These are phyloP conservation scores for Steromphala cineraria DNA, from an alignment of 2,888 invertebrate species.

Conservation along the genomic window DNA sequence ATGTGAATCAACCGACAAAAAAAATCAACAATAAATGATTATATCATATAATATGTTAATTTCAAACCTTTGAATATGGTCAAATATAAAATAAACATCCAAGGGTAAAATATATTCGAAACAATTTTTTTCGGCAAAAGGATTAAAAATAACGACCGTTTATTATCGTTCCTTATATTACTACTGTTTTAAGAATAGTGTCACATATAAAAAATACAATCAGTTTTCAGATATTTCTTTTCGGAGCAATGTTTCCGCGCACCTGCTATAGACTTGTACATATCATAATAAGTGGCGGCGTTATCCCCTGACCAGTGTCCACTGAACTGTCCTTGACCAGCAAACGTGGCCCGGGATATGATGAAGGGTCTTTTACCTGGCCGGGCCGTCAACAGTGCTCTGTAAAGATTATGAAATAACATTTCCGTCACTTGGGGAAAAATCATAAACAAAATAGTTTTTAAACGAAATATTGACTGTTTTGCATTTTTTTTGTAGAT, in stretches of 20 bases:
- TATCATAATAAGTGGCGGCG: constrained; percentile 52
- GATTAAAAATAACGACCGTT: too few species aligned
- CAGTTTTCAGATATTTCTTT: not conserved
- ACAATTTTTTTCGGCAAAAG: too few species aligned
- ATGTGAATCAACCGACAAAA: not conserved
- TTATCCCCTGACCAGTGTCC: constrained; percentile 67
- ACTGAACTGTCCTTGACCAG: constrained; percentile 59
- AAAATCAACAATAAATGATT: too few species aligned
- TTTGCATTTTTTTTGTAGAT: too few species aligned
- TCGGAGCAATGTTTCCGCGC: constrained; percentile 23
- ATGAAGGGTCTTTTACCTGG: constrained; percentile 82
- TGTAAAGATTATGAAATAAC: constrained; percentile 30
- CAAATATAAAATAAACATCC: not conserved
- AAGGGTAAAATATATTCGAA: not conserved
- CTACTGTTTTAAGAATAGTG: not conserved
- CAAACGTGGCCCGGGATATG: constrained; percentile 58
- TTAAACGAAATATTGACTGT: too few species aligned
- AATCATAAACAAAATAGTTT: not conserved
- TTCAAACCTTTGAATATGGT: not conserved
- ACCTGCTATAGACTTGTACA: constrained; percentile 78
- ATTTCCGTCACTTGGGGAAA: not conserved
- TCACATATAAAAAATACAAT: not conserved
- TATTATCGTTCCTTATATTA: too few species aligned
- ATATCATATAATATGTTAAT: not conserved
- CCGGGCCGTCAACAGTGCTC: constrained; percentile 76